A percentile compares a stretch with the other conserved stretches of the same genome.
phyloP scores from a whole-genome alignment of 2,888 invertebrate genomes.

The Calameuta filiformis region DNA sequence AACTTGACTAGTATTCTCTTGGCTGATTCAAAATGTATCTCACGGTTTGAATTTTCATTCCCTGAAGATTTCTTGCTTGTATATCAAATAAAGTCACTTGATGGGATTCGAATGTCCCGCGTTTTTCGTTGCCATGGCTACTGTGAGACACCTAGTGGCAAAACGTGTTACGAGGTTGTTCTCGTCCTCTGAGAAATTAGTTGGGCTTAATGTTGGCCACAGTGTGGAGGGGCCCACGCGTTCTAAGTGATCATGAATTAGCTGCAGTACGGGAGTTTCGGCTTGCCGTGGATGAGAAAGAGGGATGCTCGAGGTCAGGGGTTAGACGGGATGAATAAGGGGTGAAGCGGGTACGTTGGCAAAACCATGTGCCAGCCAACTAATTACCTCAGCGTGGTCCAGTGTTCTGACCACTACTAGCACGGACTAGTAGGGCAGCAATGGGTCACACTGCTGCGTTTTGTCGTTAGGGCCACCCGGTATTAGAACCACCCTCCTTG shows the following conservation, averaged over 20 bases:
- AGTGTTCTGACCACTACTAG: conserved; percentile 13
- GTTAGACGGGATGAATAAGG: conserved; percentile 3
- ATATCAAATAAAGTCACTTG: too few species aligned
- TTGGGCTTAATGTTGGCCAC: conserved; percentile 55
- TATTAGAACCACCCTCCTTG: not conserved
- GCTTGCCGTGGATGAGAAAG: conserved; percentile 11
- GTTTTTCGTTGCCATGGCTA: too few species aligned
- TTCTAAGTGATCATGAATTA: conserved; percentile 57
- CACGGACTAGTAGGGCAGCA: not conserved
- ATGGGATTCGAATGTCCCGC: too few species aligned
- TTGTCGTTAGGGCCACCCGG: not conserved
- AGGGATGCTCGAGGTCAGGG: conserved; percentile 3
- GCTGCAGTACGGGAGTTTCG: conserved; percentile 30
- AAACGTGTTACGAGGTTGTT: too few species aligned
- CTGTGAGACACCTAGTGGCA: too few species aligned
- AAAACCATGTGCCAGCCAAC: conserved; percentile 44
- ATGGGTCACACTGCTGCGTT: not conserved
- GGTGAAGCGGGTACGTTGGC: conserved; percentile 24
- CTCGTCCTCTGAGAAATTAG: conserved; percentile 35
- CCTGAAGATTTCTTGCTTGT: too few species aligned
- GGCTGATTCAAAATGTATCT: too few species aligned
- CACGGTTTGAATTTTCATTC: too few species aligned
- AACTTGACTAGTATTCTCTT: too few species aligned
- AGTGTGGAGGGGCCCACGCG: conserved; percentile 42
- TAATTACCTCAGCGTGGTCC: conserved; percentile 45